Evolutionary conservation across 2,888 invertebrate species (phyloP), one percentile per base, ranked within the genome.

Genomic region (Alloscopus bannaensis): DNA sequence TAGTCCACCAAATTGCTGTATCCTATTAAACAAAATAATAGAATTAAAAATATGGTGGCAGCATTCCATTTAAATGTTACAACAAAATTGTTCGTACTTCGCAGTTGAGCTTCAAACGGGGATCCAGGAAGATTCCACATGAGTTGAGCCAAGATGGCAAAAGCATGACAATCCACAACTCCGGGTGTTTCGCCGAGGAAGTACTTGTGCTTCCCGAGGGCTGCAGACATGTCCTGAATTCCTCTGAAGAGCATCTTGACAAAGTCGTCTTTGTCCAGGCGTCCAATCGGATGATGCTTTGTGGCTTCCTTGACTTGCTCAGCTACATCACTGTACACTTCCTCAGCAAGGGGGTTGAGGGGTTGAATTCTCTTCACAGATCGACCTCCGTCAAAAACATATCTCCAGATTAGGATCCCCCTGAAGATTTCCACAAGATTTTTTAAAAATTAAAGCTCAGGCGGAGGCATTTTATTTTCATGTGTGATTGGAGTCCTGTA

Each of bases 71-170:
- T 24, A 13, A 16, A 50, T 60, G 28, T 40, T 45, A 16, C 28
- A 59, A 57, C 42, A 11, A 26, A 22, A 45, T 60, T 68, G 22
- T 26, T 16, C 42, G 73, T 83, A 86, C 87, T 82, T 52, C 81
- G 83, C 0, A 87, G 40, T 22, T 82, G 75, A 42, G 60, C 45
- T 45, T 86, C 86, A 77, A 84, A 86, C 6, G 87, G 87, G 6
- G 86, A 86, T 6, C 80, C 83, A 1, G 87, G 87, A 69, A 87
- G 84, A 77, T 86, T 86, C 87, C 87, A 89, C 24, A 87, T 77
- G 16, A 88, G 84, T 85, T 88, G 88, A n/a, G 87, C 84, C 55
- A 89, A 71, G 86, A 88, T 87, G 2, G 88, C 88, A 86, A 89
- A 89, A 40, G 88, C 84, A 2, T 88, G 86, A 84, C 88, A 88